phyloP scores from a whole-genome alignment of 2,797 vertebrate genomes.

The Dallia pectoralis region DNA sequence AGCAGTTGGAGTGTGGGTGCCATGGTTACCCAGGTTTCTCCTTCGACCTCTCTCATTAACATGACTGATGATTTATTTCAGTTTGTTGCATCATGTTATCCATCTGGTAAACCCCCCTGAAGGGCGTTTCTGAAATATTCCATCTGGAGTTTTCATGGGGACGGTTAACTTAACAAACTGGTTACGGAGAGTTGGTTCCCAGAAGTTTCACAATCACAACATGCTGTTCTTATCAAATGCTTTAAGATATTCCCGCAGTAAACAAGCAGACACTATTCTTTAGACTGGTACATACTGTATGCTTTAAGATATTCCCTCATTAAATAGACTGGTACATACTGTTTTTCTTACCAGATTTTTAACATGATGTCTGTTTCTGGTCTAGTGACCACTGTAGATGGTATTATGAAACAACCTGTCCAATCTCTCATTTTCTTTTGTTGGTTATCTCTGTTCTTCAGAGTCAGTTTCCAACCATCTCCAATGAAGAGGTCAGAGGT shows the following conservation, averaged over 20 bases:
- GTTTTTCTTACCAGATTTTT: not conserved
- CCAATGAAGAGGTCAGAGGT: no score
- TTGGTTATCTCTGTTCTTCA: slow-evolving; percentile 42
- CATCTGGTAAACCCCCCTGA: no score
- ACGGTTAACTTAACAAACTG: no score
- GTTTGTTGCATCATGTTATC: no score
- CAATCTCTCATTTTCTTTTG: slow-evolving; percentile 25
- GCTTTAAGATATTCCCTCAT: not conserved
- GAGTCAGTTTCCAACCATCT: slow-evolving; percentile 32
- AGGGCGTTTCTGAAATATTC: no score
- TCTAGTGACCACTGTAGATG: not conserved
- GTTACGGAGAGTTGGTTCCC: not conserved
- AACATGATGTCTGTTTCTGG: not conserved
- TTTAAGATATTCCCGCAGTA: not conserved
- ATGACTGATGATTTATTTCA: no score
- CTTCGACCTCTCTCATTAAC: no score
- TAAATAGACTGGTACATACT: slow-evolving; percentile 15
- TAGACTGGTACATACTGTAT: no score
- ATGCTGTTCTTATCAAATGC: slow-evolving; percentile 12
- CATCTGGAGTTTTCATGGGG: no score
- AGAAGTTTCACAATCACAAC: not conserved
- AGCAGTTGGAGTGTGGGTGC: no score
- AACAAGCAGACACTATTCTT: slow-evolving; percentile 22
- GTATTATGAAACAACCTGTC: not conserved
- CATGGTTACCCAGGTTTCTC: no score